These are phyloP conservation scores for Thalassophryne amazonica DNA, from an alignment of 2,797 vertebrate genomes.

Conservation along the genomic window DNA sequence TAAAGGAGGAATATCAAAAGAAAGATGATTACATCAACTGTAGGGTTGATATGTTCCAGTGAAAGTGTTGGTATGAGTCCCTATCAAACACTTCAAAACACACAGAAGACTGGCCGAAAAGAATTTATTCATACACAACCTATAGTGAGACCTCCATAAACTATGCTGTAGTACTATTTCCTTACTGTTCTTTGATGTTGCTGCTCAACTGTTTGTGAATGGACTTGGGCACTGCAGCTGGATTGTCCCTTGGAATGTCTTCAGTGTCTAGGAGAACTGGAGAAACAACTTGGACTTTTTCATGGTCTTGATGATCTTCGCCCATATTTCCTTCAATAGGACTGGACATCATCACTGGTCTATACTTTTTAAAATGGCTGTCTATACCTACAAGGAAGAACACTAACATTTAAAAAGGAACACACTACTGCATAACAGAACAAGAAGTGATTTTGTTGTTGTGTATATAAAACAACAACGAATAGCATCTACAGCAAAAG, in stretches of 20 bases:
- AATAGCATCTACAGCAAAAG: too few relatives aligned
- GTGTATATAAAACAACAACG: too few relatives aligned
- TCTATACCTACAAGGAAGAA: conserved; percentile 30
- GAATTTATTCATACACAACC: too few relatives aligned
- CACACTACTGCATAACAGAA: neutral
- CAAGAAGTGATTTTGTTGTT: too few relatives aligned
- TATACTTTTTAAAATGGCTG: conserved; percentile 32
- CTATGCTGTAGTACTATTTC: too few relatives aligned
- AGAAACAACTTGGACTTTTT: conserved; percentile 20
- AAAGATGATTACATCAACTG: neutral
- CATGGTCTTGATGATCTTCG: neutral
- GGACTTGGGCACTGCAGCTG: neutral
- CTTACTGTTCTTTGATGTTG: neutral
- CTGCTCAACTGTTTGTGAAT: conserved; percentile 10
- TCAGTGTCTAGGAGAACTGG: conserved; percentile 52
- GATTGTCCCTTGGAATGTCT: conserved; percentile 27
- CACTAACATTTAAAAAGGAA: neutral
- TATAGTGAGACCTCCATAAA: too few relatives aligned
- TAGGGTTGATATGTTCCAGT: too few relatives aligned
- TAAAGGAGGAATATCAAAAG: neutral
- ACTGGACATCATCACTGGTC: conserved; percentile 71
- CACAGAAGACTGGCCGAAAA: neutral
- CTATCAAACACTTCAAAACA: too few relatives aligned
- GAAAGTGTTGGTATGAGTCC: too few relatives aligned
- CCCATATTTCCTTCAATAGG: conserved; percentile 42